Conservation (phyloP, 2,888 invertebrate species). For the Formica aserva region DNA sequence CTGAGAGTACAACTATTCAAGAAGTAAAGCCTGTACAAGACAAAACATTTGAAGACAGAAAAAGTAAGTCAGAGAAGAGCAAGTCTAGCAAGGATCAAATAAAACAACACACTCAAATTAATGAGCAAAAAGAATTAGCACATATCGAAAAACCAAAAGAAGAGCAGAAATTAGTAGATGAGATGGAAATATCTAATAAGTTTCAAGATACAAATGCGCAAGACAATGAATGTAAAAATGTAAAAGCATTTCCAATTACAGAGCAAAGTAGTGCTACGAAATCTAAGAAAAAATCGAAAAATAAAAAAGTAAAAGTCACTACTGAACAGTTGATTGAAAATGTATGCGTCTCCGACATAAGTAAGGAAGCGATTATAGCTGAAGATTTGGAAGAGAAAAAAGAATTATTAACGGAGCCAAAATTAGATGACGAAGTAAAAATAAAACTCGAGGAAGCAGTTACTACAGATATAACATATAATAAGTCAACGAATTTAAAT, state of each 20-base stretch:
- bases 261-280: slow-evolving; percentile 32
- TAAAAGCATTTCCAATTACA: not conserved
- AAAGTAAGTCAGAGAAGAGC: slow-evolving; percentile 63
- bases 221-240: slow-evolving; percentile 12
- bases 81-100: slow-evolving; percentile 44
- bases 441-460: slow-evolving; percentile 12
- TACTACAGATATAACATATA: not conserved
- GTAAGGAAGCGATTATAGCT: slow-evolving; percentile 14
- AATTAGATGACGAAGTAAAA: slow-evolving; percentile 29
- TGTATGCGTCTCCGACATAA: slow-evolving; percentile 51
- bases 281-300: slow-evolving; percentile 53
- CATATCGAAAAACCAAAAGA: not conserved
- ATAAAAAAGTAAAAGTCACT: slow-evolving; percentile 38
- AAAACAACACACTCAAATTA: not conserved
- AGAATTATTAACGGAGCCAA: not conserved
- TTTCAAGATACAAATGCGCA: slow-evolving; percentile 4
- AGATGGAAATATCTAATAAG: not conserved
- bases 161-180: not conserved
- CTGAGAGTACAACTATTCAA: slow-evolving; percentile 48
- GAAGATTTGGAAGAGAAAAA: slow-evolving; percentile 18
- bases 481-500: not conserved
- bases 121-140: slow-evolving; percentile 15
- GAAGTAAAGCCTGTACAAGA: slow-evolving; percentile 46
- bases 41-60: slow-evolving; percentile 57
- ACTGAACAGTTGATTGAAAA: slow-evolving; percentile 45